Percentiles rank a stretch among this genome's conserved stretches.
Evolutionary conservation across 1,140 invertebrate genomes (phyloP).

Genomic region (Drosophila asahinai): DNA sequence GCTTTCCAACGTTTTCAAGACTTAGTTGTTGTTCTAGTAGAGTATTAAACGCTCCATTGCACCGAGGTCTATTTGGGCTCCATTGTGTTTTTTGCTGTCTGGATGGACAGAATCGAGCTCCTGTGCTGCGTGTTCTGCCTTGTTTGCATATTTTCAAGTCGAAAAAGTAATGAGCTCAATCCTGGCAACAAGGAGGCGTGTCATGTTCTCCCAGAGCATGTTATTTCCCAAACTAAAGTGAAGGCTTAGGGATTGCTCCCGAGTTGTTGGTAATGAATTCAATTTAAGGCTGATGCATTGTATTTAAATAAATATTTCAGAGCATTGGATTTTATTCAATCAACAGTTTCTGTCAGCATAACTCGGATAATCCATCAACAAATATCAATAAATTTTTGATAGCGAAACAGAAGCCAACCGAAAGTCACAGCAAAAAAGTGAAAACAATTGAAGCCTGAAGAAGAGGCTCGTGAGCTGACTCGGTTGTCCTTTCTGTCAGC

Average conservation of each 20-base stretch:
- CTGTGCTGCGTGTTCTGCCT: conserved; percentile 56
- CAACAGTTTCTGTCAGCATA: conserved; percentile 18
- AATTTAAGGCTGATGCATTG: conserved; percentile 3
- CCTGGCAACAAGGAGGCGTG: conserved; percentile 42
- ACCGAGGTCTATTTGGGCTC: background rate
- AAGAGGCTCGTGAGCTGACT: conserved; percentile 20
- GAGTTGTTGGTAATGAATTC: conserved; percentile 3
- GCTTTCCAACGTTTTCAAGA: background rate
- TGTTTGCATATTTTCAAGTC: conserved; percentile 73
- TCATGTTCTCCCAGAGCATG: conserved; percentile 2
- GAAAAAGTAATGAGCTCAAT: conserved; percentile 57
- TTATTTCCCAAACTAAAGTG: background rate
- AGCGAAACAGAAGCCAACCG: conserved; percentile 5
- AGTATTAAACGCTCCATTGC: conserved; percentile 3
- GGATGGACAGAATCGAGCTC: conserved; percentile 27
- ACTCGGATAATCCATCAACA: conserved; percentile 17
- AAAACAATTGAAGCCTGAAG: conserved; percentile 58
- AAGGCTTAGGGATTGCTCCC: background rate
- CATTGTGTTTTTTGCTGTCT: conserved; percentile 13
- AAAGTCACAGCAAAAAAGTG: conserved; percentile 26
- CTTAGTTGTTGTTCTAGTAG: background rate
- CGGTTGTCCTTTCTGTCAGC: conserved; percentile 9
- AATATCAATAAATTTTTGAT: conserved; percentile 25
- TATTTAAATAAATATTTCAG: conserved; percentile 28
- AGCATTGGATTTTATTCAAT: conserved; percentile 25